These are phyloP conservation scores for Chaetops frenatus DNA, from an alignment of 2,113 vertebrate genomes.

Conservation along the genomic window DNA sequence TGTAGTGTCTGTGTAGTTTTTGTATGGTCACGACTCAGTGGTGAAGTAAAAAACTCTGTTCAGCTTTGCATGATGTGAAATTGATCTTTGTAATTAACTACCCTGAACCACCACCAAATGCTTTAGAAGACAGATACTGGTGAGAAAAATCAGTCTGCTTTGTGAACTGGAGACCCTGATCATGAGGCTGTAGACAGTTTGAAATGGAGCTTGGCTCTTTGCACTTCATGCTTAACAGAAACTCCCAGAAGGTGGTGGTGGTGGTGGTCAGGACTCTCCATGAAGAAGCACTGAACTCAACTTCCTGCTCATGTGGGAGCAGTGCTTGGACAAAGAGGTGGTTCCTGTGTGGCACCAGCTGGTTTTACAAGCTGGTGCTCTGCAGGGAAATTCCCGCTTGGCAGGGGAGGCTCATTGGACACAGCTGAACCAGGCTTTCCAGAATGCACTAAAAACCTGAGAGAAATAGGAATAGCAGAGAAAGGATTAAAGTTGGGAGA, in stretches of 20 bases:
- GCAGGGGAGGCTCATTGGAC: neutral
- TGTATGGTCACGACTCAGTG: neutral
- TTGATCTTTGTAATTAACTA: neutral
- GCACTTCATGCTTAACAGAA: neutral
- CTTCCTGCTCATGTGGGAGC: neutral
- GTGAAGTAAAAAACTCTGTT: neutral
- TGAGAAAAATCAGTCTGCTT: neutral
- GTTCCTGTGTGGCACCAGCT: neutral
- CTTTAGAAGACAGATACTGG: neutral
- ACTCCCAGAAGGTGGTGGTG: accelerated
- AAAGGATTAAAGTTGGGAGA: neutral
- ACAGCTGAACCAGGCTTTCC: neutral
- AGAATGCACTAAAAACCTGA: neutral
- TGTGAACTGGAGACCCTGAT: neutral
- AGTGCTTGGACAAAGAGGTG: neutral
- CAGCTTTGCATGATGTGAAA: neutral
- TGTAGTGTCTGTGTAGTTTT: neutral
- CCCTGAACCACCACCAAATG: neutral
- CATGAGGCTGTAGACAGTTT: neutral
- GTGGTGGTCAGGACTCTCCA: neutral
- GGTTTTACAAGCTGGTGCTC: neutral
- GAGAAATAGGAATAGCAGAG: neutral
- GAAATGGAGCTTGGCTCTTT: neutral
- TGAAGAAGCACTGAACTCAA: neutral
- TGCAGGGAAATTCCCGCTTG: conserved; percentile 19